These are phyloP conservation scores for Pandemis cinnamomeana DNA, from an alignment of 2,888 invertebrate genomes.

Conservation along the genomic window DNA sequence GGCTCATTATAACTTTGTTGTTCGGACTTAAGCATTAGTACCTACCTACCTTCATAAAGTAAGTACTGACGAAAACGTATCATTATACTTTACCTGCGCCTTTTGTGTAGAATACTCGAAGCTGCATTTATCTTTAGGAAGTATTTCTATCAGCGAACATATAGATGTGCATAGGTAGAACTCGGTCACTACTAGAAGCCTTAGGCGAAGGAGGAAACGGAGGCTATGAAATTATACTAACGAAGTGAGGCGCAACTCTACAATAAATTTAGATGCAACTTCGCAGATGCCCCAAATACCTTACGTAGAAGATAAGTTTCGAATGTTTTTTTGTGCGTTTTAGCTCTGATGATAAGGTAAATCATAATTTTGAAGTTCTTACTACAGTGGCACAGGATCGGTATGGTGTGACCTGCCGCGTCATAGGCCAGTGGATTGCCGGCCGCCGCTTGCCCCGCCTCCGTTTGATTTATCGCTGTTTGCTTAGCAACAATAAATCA, in stretches of 20 bases:
- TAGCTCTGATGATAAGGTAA: neutral
- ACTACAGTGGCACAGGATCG: neutral
- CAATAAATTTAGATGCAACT: constrained; percentile 53
- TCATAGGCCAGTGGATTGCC: constrained; percentile 35
- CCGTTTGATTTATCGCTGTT: constrained; percentile 75
- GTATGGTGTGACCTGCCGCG: constrained; percentile 1
- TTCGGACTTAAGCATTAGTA: neutral
- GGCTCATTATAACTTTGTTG: neutral
- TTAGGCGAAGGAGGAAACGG: constrained; percentile 16
- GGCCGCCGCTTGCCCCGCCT: constrained; percentile 41
- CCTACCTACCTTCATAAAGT: neutral
- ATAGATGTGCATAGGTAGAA: neutral
- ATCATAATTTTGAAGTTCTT: neutral
- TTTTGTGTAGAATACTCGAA: neutral
- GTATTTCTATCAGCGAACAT: too few relatives aligned
- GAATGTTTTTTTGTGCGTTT: neutral
- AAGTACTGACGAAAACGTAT: neutral
- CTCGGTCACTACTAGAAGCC: neutral
- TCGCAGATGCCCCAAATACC: constrained; percentile 28
- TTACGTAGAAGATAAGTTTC: neutral
- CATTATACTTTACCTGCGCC: neutral
- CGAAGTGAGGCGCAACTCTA: constrained; percentile 54
- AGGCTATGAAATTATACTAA: constrained; percentile 64
- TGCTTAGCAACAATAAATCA: constrained; percentile 70
- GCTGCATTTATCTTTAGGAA: neutral